Percentiles rank a stretch among this genome's conserved stretches.
Conservation (phyloP, 2,113 vertebrate species). For the Perca flavescens region DNA sequence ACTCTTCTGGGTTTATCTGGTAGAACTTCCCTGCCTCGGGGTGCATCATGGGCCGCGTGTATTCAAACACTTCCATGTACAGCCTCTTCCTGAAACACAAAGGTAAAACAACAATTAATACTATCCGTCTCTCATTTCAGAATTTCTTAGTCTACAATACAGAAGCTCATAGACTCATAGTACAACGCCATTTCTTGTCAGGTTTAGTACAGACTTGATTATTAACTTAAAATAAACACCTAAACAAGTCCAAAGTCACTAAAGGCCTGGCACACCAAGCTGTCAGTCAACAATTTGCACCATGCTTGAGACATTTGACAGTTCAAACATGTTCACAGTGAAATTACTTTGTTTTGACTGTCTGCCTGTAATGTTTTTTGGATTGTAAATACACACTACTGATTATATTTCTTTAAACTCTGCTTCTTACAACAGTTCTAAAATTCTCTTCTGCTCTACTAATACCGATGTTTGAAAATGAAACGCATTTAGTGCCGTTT, state of each 20-base stretch:
- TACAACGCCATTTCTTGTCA: background rate
- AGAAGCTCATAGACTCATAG: background rate
- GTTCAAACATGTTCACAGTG: background rate
- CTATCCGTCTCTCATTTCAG: background rate
- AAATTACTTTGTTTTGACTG: background rate
- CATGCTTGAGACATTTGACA: background rate
- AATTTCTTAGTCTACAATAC: background rate
- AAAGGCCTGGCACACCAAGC: background rate
- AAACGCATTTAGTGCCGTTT: too few relatives aligned
- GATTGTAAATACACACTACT: background rate
- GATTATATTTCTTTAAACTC: background rate
- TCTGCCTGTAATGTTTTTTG: background rate
- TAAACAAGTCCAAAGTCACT: background rate
- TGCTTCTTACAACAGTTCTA: background rate
- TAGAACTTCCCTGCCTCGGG: constrained; percentile 99
- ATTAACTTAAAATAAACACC: background rate
- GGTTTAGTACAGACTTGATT: background rate
- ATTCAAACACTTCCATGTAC: constrained; percentile 99
- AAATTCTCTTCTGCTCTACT: background rate
- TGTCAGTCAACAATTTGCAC: background rate
- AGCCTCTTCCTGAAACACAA: constrained; percentile 91
- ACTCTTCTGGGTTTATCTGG: constrained; percentile 99
- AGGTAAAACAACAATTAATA: background rate
- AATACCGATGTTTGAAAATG: too few relatives aligned
- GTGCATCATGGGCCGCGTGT: constrained; percentile 99